phyloP scores from a whole-genome alignment of 2,888 invertebrate genomes.

The Drosophila bunnanda region DNA sequence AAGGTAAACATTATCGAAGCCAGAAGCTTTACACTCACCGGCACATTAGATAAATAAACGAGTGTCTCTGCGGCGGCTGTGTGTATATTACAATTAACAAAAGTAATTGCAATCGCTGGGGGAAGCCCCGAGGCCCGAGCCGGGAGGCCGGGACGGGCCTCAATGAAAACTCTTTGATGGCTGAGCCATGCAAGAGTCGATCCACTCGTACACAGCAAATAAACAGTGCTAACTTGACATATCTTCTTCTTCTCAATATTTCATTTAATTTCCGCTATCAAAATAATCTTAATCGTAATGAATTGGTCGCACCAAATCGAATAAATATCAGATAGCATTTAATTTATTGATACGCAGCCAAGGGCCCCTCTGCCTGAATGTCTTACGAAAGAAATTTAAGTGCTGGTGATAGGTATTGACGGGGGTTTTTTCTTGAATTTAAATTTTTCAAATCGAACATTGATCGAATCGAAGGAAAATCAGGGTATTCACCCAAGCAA shows the following conservation, averaged over 20 bases:
- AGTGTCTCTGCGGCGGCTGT: constrained; percentile 20
- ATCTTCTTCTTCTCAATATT: constrained; percentile 12
- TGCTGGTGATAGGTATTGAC: background rate
- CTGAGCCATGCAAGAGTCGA: constrained; percentile 31
- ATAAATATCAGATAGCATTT: constrained; percentile 26
- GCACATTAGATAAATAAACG: constrained; percentile 48
- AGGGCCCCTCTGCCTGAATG: constrained; percentile 2
- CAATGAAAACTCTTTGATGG: constrained; percentile 46
- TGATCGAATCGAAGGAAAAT: constrained; percentile 1
- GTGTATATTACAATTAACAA: constrained; percentile 68
- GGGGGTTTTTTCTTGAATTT: constrained; percentile 20
- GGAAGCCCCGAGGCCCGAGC: constrained; percentile 23
- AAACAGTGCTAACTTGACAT: constrained; percentile 8
- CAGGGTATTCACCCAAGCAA: constrained; percentile 4
- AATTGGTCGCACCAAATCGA: constrained; percentile 20
- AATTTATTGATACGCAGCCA: constrained; percentile 26
- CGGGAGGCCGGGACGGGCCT: constrained; percentile 15
- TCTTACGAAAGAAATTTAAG: constrained; percentile 13
- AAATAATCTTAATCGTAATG: constrained; percentile 21
- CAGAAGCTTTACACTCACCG: constrained; percentile 40
- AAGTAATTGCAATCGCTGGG: constrained; percentile 65
- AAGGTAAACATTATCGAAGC: constrained; percentile 50
- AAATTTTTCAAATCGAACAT: background rate
- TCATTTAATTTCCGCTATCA: constrained; percentile 26
- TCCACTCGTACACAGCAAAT: constrained; percentile 14